Percentiles rank a stretch among this genome's conserved stretches.
These are phyloP conservation scores for Atrichornis clamosus DNA, from an alignment of 2,113 vertebrate genomes.

Conservation along the genomic window DNA sequence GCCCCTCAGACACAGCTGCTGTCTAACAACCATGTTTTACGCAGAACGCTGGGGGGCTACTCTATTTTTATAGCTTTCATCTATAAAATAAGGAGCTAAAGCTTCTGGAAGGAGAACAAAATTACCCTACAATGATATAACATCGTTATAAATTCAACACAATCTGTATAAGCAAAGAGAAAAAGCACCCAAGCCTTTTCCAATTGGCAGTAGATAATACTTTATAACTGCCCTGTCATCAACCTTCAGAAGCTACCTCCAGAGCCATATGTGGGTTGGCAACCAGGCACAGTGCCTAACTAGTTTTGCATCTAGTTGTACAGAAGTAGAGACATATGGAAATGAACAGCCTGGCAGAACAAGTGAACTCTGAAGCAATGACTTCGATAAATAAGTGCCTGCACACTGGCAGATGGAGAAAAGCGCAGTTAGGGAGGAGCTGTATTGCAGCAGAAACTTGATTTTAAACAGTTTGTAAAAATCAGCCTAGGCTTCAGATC, in stretches of 20 bases:
- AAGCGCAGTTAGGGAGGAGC: background rate
- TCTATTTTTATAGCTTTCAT: conserved; percentile 31
- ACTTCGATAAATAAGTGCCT: conserved; percentile 19
- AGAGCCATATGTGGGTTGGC: conserved; percentile 7
- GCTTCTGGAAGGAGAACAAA: conserved; percentile 17
- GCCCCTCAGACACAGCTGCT: background rate
- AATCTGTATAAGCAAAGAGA: background rate
- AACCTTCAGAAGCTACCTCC: background rate
- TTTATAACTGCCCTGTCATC: background rate
- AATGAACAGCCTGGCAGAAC: conserved; percentile 42
- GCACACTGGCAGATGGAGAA: conserved; percentile 15
- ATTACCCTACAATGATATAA: conserved; percentile 5
- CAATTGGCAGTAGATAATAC: background rate
- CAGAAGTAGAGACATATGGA: conserved; percentile 49
- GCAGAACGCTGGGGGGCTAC: background rate
- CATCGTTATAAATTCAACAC: conserved; percentile 21
- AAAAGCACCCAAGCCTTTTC: background rate
- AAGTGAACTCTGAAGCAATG: conserved; percentile 27
- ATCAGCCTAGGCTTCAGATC: background rate
- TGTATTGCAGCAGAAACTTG: background rate
- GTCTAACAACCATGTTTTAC: conserved; percentile 9
- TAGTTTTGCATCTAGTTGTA: background rate
- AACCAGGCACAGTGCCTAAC: background rate
- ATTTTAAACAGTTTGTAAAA: background rate
- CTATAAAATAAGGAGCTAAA: conserved; percentile 5